Base-by-base conservation (phyloP, 64 coral and sea anemone species). In the Acropora yongei region DNA sequence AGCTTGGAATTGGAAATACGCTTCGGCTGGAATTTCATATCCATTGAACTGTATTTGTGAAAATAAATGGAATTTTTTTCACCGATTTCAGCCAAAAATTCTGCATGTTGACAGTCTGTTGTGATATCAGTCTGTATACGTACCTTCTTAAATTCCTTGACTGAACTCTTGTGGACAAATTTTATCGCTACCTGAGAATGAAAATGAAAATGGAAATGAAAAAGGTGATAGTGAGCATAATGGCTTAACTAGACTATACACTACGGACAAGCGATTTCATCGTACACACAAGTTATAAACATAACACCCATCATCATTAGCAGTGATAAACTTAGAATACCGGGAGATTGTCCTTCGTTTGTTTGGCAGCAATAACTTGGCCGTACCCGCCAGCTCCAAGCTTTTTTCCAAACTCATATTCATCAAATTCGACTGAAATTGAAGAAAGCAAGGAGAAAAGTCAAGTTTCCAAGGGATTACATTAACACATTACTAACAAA, bases 101-200 rank as follows among this genome's bases (percentile, higher is more conserved):
- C n/a, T n/a, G n/a, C n/a, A n/a, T n/a, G n/a, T n/a, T n/a, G n/a
- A n/a, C n/a, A n/a, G n/a, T n/a, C n/a, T n/a, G n/a, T n/a, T n/a
- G n/a, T n/a, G n/a, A n/a, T n/a, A n/a, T n/a, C n/a, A n/a, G n/a
- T n/a, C n/a, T n/a, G n/a, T n/a, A n/a, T 18, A 81, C 79, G 6
- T 41, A 81, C 79, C 79, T 81, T 41, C 61, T 61, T 81, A 81
- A 61, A 61, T 40, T 81, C 79, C 30, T 30, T 42, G n/a, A 81
- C 51, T 61, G 79, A 81, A 61, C 53, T 81, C 44, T 17, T 81
- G 6, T 61, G n/a, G 8, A 81, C 79, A 81, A 81, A 81, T 61
- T 81, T 81, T 57, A 81, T 50, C 79, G 79, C 79, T 55, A 81
- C 79, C 79, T 81, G 55, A 61, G 18, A 60, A 14, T 2, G 41